These are phyloP conservation scores for Idaea biselata DNA, from an alignment of 2,888 invertebrate species.

Conservation along the genomic window DNA sequence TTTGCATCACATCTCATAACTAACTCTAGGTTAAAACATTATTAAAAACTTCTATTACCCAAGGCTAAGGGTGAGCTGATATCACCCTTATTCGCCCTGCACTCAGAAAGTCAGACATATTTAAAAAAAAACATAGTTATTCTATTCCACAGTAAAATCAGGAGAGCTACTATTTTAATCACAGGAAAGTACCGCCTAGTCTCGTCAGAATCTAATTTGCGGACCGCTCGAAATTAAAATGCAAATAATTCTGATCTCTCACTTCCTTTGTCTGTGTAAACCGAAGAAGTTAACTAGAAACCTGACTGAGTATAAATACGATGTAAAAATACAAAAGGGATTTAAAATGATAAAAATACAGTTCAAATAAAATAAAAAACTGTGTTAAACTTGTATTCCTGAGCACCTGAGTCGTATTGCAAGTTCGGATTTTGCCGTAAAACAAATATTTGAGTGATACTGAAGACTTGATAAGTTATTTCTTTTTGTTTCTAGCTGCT, in stretches of 20 bases:
- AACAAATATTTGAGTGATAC: no score
- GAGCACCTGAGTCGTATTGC: no score
- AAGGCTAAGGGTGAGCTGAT: no score
- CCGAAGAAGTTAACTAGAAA: background rate
- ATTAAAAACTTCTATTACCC: no score
- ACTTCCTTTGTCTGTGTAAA: background rate
- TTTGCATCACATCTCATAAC: no score
- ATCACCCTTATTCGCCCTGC: background rate
- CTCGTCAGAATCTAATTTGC: background rate
- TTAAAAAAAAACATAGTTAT: background rate
- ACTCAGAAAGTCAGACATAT: background rate
- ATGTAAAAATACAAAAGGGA: background rate
- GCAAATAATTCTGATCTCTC: constrained; percentile 14
- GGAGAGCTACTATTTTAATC: constrained; percentile 1
- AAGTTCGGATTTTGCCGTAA: no score
- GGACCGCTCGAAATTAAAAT: constrained; percentile 9
- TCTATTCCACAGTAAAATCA: background rate
- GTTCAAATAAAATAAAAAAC: no score
- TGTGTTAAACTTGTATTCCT: no score
- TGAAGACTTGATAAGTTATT: no score
- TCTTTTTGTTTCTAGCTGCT: no score
- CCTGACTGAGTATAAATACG: background rate
- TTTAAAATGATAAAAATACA: no score
- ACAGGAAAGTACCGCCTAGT: background rate
- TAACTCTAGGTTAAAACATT: no score